These are phyloP conservation scores for Lymantria dispar DNA, from an alignment of 2,888 invertebrate species.

Conservation along the genomic window DNA sequence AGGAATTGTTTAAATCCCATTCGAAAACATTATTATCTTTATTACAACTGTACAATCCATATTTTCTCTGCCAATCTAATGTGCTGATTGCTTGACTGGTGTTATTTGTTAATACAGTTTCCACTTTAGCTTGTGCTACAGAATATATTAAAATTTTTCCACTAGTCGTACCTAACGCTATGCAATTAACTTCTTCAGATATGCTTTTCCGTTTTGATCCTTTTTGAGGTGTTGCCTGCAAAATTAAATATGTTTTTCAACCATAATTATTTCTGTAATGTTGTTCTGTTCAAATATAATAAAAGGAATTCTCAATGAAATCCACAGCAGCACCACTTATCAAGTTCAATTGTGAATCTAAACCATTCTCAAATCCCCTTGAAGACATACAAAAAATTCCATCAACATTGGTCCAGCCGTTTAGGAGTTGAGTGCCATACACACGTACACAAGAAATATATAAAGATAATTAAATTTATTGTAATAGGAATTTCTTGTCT, in stretches of 20 bases:
- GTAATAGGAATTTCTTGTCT: too few species aligned
- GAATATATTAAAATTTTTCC: constrained; percentile 89
- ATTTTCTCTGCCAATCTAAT: constrained; percentile 82
- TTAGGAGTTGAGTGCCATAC: too few species aligned
- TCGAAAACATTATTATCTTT: constrained; percentile 77
- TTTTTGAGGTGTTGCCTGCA: constrained; percentile 27
- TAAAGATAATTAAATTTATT: too few species aligned
- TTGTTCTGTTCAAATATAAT: too few species aligned
- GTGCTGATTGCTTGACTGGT: constrained; percentile 60
- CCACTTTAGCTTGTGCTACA: constrained; percentile 84
- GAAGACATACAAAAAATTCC: too few species aligned
- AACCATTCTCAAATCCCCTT: too few species aligned
- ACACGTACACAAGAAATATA: too few species aligned
- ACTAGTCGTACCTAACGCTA: constrained; percentile 88
- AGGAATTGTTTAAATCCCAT: constrained; percentile 78
- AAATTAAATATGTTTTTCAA: not conserved
- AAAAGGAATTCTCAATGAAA: too few species aligned
- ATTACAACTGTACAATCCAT: constrained; percentile 78
- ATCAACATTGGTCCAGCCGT: too few species aligned
- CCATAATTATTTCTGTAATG: too few species aligned
- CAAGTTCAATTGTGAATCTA: too few species aligned
- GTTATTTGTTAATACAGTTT: constrained; percentile 74
- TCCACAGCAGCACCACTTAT: too few species aligned
- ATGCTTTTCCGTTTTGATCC: constrained; percentile 47
- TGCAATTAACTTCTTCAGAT: constrained; percentile 64